phyloP scores from a whole-genome alignment of 2,888 invertebrate species.

The Polylopha cassiicola region DNA sequence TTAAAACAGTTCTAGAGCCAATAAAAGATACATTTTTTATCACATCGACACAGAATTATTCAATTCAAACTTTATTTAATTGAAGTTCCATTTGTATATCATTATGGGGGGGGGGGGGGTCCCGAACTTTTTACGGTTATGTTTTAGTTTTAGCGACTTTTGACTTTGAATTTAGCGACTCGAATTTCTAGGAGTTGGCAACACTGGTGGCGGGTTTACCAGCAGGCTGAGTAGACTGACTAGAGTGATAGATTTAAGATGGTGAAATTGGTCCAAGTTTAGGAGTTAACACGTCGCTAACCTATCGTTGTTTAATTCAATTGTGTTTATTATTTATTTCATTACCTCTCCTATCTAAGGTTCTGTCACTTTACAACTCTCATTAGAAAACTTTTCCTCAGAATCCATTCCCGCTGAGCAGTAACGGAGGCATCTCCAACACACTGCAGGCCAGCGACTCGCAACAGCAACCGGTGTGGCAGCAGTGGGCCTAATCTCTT shows the following conservation, averaged over 20 bases:
- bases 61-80: too few relatives aligned
- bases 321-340: conserved; percentile 1
- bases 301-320: conserved; percentile 6
- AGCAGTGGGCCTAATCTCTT: conserved; percentile 39
- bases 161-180: too few relatives aligned
- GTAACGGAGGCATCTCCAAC: conserved; percentile 54
- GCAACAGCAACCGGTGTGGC: conserved; percentile 43
- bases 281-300: neutral
- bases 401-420: conserved; percentile 43
- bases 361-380: neutral
- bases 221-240: too few relatives aligned
- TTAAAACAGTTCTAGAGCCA: too few relatives aligned
- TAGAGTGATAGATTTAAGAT: neutral
- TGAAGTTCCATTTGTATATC: too few relatives aligned
- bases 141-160: too few relatives aligned
- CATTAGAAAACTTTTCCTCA: conserved; percentile 26
- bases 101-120: too few relatives aligned
- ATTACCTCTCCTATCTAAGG: neutral
- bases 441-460: conserved; percentile 53
- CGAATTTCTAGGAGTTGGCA: too few relatives aligned
- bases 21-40: too few relatives aligned
- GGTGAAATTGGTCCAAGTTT: neutral
- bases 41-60: too few relatives aligned
- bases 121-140: too few relatives aligned
- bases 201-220: too few relatives aligned